These are phyloP conservation scores for Thaleichthys pacificus DNA, from an alignment of 2,797 vertebrate species.

Conservation along the genomic window DNA sequence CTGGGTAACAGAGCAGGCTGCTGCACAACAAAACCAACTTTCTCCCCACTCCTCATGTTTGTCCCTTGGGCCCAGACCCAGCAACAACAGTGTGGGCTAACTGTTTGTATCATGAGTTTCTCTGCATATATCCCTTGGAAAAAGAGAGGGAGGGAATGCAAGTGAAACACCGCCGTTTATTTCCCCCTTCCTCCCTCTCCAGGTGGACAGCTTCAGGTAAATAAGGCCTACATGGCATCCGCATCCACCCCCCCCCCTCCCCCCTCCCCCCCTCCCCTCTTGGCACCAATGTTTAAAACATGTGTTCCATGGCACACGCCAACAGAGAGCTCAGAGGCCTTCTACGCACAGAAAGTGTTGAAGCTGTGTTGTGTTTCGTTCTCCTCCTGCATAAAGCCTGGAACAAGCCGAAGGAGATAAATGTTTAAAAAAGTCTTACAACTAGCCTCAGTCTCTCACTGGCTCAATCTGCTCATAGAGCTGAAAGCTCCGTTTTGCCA, in stretches of 20 bases:
- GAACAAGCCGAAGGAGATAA: no score
- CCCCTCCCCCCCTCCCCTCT: no score
- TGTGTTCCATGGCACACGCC: conserved; percentile 1
- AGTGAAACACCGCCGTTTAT: not conserved
- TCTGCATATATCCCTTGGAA: not conserved
- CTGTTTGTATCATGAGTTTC: no score
- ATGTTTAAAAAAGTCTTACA: no score
- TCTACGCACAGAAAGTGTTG: no score
- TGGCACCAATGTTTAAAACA: conserved; percentile 23
- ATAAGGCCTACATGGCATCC: conserved; percentile 17
- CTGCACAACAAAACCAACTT: not conserved
- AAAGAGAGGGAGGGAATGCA: not conserved
- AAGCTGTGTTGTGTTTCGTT: not conserved
- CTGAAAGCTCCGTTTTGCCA: no score
- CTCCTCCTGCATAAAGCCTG: not conserved
- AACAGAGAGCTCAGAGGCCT: not conserved
- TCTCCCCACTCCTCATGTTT: no score
- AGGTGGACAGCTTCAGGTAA: conserved; percentile 28
- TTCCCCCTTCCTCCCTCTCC: conserved; percentile 1
- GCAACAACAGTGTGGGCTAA: no score
- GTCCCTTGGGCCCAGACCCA: no score
- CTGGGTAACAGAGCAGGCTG: no score
- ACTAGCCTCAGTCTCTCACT: not conserved
- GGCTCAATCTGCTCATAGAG: not conserved
- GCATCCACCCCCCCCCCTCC: not conserved